Conservation (phyloP, 2,113 vertebrate species). For the Poecile atricapillus region DNA sequence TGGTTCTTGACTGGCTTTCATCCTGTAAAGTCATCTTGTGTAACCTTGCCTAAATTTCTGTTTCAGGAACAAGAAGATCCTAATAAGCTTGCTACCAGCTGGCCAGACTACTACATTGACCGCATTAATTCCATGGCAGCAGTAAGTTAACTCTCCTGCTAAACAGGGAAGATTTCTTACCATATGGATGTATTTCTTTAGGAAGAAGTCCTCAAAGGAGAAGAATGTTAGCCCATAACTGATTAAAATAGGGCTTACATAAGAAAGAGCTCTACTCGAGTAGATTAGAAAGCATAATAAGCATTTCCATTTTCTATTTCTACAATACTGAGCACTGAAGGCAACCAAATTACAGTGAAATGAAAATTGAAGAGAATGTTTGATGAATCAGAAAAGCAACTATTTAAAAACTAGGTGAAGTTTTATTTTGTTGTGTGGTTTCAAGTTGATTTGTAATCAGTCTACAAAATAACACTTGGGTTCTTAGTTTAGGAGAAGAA, state of each 20-base stretch:
- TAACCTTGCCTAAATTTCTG: slow-evolving; percentile 26
- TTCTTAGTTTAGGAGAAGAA: background rate
- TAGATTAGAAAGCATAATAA: background rate
- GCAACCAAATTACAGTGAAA: background rate
- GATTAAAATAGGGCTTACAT: background rate
- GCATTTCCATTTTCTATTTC: background rate
- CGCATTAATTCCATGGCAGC: slow-evolving; percentile 98
- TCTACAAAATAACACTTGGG: background rate
- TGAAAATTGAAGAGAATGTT: background rate
- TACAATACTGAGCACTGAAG: background rate
- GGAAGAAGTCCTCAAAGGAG: background rate
- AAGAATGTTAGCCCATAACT: background rate
- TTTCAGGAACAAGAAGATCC: slow-evolving; percentile 96
- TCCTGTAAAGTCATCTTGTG: background rate
- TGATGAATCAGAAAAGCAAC: background rate
- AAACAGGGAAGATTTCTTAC: background rate
- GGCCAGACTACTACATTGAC: slow-evolving; percentile 98
- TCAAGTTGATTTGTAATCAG: background rate
- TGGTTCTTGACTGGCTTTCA: background rate
- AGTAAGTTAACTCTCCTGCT: slow-evolving; percentile 76
- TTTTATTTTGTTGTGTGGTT: background rate
- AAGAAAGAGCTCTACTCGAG: background rate
- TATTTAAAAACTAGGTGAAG: background rate
- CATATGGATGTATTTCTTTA: background rate
- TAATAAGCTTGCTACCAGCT: slow-evolving; percentile 96